Evolutionary conservation across 2,888 invertebrate species (phyloP).

Genomic region (Orchesellides sinensis): DNA sequence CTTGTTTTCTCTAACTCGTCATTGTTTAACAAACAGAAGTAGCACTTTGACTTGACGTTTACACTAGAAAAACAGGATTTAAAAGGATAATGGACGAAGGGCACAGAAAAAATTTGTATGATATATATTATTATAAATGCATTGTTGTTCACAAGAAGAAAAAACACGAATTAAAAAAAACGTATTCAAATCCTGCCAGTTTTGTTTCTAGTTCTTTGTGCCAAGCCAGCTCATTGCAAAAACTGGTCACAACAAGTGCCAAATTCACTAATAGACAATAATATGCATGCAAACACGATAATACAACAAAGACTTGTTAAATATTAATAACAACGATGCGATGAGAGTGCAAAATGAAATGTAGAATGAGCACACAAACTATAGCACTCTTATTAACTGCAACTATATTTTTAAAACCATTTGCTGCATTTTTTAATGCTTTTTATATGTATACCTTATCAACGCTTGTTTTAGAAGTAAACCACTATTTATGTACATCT

Average conservation of each 20-base stretch:
- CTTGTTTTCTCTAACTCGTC: neutral
- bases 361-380: no score
- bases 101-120: neutral
- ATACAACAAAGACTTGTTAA: no score
- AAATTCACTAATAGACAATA: constrained; percentile 13
- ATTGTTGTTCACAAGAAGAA: constrained; percentile 5
- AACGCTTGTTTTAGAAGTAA: no score
- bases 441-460: no score
- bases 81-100: constrained; percentile 17
- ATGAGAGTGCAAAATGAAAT: no score
- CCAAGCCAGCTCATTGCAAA: constrained; percentile 21
- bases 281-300: no score
- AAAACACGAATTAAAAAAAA: neutral
- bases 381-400: no score
- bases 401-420: no score
- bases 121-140: neutral
- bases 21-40: constrained; percentile 4
- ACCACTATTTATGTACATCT: no score
- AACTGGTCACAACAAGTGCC: constrained; percentile 23
- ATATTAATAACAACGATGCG: no score
- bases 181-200: neutral
- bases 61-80: constrained; percentile 54
- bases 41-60: constrained; percentile 15
- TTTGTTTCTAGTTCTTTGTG: neutral
- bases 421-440: no score